Percentiles rank a stretch among this genome's conserved stretches.
Evolutionary conservation across 2,888 invertebrate genomes (phyloP).

Genomic region (Hecatera dysodea): DNA sequence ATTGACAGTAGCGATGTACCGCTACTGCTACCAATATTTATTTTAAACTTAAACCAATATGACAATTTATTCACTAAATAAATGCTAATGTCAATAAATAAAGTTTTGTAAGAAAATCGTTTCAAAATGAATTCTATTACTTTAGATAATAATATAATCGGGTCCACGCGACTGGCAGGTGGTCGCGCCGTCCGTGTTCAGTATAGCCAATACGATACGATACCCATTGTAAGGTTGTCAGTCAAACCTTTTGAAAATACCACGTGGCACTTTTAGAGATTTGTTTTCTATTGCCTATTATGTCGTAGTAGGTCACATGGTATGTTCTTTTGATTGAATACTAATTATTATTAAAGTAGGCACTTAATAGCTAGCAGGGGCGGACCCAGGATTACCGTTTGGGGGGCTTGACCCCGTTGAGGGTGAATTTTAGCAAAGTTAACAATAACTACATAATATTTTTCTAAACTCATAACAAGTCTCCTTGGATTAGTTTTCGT

Average conservation of each 20-base stretch:
- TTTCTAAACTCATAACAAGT: too few relatives aligned
- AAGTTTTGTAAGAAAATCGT: slow-evolving; percentile 19
- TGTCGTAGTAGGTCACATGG: slow-evolving; percentile 6
- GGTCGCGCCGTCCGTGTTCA: slow-evolving; percentile 51
- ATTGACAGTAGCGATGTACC: too few relatives aligned
- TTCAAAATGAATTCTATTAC: slow-evolving; percentile 48
- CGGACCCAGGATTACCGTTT: too few relatives aligned
- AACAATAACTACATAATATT: too few relatives aligned
- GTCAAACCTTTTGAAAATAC: slow-evolving; percentile 33
- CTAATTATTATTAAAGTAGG: neutral
- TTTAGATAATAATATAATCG: slow-evolving; percentile 54
- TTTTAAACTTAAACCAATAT: slow-evolving; percentile 1
- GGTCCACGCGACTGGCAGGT: slow-evolving; percentile 68
- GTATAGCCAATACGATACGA: slow-evolving; percentile 34
- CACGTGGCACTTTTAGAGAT: slow-evolving; percentile 43
- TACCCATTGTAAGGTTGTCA: slow-evolving; percentile 58
- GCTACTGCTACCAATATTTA: neutral
- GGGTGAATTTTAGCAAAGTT: too few relatives aligned
- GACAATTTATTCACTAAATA: slow-evolving; percentile 1
- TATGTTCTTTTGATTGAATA: slow-evolving; percentile 19
- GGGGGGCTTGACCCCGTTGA: too few relatives aligned
- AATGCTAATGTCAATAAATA: slow-evolving; percentile 36
- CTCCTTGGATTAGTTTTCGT: too few relatives aligned
- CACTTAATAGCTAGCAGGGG: too few relatives aligned
- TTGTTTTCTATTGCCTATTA: slow-evolving; percentile 23